Percentiles rank a stretch among this genome's conserved stretches.
These are phyloP conservation scores for Axea sp. DNA, from an alignment of 2,888 invertebrate species.

Conservation along the genomic window DNA sequence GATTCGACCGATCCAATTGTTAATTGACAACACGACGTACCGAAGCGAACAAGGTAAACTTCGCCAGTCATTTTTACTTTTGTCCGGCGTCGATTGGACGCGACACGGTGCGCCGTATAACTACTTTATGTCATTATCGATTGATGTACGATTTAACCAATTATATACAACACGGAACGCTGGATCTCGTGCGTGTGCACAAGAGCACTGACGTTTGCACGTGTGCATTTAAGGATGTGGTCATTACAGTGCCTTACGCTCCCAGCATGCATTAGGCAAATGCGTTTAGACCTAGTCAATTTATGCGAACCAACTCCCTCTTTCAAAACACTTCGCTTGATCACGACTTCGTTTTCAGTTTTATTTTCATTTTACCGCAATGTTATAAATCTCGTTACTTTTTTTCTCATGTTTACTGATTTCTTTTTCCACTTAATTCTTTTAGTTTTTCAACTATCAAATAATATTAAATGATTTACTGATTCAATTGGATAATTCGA, in stretches of 20 bases:
- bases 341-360: slow-evolving; percentile 1
- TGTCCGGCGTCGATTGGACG: slow-evolving; percentile 9
- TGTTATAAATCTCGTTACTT: too few species aligned
- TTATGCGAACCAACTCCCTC: slow-evolving; percentile 3
- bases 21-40: slow-evolving; percentile 23
- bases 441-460: too few species aligned
- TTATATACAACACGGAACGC: slow-evolving; percentile 6
- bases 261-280: slow-evolving; percentile 28
- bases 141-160: slow-evolving; percentile 23
- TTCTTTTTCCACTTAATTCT: too few species aligned
- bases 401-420: too few species aligned
- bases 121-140: slow-evolving; percentile 5
- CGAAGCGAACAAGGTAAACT: slow-evolving; percentile 1
- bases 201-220: too few species aligned
- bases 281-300: slow-evolving; percentile 19
- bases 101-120: slow-evolving; percentile 1
- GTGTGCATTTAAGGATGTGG: not conserved
- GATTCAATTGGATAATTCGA: too few species aligned
- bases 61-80: slow-evolving; percentile 19
- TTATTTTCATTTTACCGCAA: too few species aligned
- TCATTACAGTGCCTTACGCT: too few species aligned
- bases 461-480: too few species aligned
- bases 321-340: slow-evolving; percentile 5
- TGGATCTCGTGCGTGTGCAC: too few species aligned
- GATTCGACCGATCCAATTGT: slow-evolving; percentile 43